A percentile compares a stretch with the other conserved stretches of the same genome.
These are phyloP conservation scores for Melitaea cinxia DNA, from an alignment of 1,140 invertebrate species.

Conservation along the genomic window DNA sequence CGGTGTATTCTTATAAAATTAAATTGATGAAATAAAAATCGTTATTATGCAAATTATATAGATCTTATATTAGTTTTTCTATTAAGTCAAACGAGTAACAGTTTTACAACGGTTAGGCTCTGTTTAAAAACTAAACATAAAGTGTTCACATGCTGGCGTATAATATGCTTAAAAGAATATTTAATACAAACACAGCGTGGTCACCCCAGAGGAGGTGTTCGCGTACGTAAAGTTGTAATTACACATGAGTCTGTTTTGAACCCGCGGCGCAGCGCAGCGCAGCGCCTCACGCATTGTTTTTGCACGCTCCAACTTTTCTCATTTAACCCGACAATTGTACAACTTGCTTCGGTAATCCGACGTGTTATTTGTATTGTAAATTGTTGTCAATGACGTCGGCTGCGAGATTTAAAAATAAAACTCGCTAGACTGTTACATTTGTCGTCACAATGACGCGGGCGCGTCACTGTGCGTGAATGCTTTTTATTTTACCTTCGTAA, in stretches of 20 bases:
- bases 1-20: too few species aligned
- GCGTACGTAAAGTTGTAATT: slow-evolving; percentile 26
- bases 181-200: neutral
- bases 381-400: slow-evolving; percentile 20
- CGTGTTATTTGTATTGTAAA: slow-evolving; percentile 26
- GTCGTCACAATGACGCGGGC: slow-evolving; percentile 10
- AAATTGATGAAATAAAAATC: too few species aligned
- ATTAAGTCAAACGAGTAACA: too few species aligned
- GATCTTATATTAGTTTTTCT: too few species aligned
- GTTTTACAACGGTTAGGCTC: too few species aligned
- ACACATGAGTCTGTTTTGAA: slow-evolving; percentile 11
- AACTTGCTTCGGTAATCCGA: slow-evolving; percentile 16
- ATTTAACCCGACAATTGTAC: slow-evolving; percentile 23
- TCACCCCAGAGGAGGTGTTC: slow-evolving; percentile 14
- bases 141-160: too few species aligned
- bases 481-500: slow-evolving; percentile 5
- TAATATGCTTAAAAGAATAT: neutral
- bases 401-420: slow-evolving; percentile 21
- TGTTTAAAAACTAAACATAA: too few species aligned
- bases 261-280: slow-evolving; percentile 10
- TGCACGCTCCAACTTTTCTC: slow-evolving; percentile 24
- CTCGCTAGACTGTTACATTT: slow-evolving; percentile 12
- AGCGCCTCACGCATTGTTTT: slow-evolving; percentile 16
- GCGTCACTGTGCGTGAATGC: slow-evolving; percentile 9
- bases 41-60: too few species aligned